Base-by-base conservation (phyloP, 2,113 vertebrate species). In the Xyrauchen texanus region DNA sequence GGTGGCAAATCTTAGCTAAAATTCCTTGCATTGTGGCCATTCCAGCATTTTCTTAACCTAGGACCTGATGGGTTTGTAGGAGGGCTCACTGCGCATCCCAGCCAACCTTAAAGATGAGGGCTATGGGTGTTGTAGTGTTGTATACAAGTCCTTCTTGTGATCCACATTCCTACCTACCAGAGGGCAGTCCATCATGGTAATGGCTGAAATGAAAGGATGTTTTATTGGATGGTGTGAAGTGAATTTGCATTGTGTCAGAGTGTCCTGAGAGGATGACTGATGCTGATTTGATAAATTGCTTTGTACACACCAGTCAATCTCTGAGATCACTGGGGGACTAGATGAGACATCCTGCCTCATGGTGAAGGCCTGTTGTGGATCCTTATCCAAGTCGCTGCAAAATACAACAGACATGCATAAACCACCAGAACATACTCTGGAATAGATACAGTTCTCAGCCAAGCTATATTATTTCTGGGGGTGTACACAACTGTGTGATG, bases 1-100 rank as follows among this genome's bases (percentile, higher is more conserved):
- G 53, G 69, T 53, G 42, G 68, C 63, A 77, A 53, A 42, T 51
- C 79, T 74, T 63, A 57, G 57, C 46, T 51, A n/a, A 60, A 58
- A 85, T 86, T 85, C 80, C 76, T 76, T 6, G 68, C 81, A 79
- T 86, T 79, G 75, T 81, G 80, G 71, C 63, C 81, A 87, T 88
- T 83, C 81, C 81, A 71, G 15, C 7, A 68, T 67, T 9, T 45
- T 66, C 9, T 51, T 67, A 73, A 73, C 16, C 4, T 62, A n/a
- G 13, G 44, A 53, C 16, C 7, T 9, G 13, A 78, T 10, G 64
- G 12, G 34, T 6, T 15, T 53, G 68, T 13, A 10, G 4, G 9
- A n/a, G 5, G 52, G 42, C 34, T n/a, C 47, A 8, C 42, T 60
- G 69, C 44, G 58, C 69, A 58, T 15, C 34, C 13, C 34, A 71